phyloP scores from a whole-genome alignment of 2,888 invertebrate species.

The Cheiracanthium punctorium region DNA sequence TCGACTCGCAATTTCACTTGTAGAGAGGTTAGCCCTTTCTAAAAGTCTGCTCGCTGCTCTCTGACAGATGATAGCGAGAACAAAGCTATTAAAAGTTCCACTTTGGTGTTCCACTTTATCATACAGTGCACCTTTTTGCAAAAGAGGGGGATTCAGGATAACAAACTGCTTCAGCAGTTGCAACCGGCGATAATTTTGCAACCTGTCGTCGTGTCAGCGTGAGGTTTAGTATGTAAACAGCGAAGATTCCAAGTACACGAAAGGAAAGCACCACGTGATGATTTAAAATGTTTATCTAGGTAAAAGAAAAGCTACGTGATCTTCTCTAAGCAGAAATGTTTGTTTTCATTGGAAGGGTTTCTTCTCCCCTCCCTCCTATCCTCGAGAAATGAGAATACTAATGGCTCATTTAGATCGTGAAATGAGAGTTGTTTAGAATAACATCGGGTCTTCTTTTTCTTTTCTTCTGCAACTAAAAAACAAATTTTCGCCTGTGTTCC shows the following conservation, averaged over 20 bases:
- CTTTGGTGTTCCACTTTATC: constrained; percentile 10
- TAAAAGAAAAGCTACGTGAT: not conserved
- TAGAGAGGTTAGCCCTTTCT: too few relatives aligned
- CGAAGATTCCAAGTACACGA: not conserved
- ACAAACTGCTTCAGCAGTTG: not conserved
- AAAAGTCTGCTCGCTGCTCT: not conserved
- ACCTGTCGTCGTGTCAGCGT: constrained; percentile 14
- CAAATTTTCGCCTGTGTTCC: too few relatives aligned
- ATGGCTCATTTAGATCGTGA: too few relatives aligned
- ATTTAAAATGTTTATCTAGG: not conserved
- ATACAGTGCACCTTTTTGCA: not conserved
- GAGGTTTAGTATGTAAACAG: not conserved
- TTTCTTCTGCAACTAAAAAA: too few relatives aligned
- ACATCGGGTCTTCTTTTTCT: too few relatives aligned
- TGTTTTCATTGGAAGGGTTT: too few relatives aligned
- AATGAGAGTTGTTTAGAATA: too few relatives aligned
- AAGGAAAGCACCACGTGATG: not conserved
- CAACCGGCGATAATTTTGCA: not conserved
- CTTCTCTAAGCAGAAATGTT: too few relatives aligned
- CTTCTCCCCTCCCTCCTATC: too few relatives aligned
- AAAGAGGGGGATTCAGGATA: not conserved
- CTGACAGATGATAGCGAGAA: not conserved
- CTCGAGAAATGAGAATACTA: too few relatives aligned
- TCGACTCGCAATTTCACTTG: too few relatives aligned
- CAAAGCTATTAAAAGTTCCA: not conserved